phyloP scores from a whole-genome alignment of 1,140 invertebrate species.

The Drosophila mojavensis region DNA sequence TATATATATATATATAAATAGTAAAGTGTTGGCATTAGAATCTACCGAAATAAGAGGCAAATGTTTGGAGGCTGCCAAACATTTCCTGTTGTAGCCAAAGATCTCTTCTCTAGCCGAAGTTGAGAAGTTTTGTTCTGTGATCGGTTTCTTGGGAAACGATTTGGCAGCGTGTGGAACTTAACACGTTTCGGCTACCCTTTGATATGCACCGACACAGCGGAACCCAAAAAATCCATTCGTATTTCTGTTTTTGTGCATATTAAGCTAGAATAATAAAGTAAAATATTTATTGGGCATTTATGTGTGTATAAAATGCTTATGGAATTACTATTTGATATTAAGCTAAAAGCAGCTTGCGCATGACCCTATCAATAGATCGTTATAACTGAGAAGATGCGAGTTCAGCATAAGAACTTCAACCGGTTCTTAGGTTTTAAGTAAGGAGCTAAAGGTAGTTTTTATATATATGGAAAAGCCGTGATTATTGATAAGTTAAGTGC shows the following conservation, averaged over 20 bases:
- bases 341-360: conserved; percentile 44
- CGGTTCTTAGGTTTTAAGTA: conserved; percentile 5
- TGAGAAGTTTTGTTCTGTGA: conserved; percentile 24
- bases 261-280: conserved; percentile 60
- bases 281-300: conserved; percentile 67
- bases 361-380: conserved; percentile 58
- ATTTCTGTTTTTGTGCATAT: conserved; percentile 49
- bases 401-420: conserved; percentile 12
- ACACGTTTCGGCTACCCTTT: conserved; percentile 60
- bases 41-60: conserved; percentile 55
- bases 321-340: conserved; percentile 53
- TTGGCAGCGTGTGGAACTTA: conserved; percentile 56
- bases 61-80: conserved; percentile 57
- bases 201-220: conserved; percentile 48
- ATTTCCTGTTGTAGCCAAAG: conserved; percentile 64
- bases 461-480: not conserved
- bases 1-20: not conserved
- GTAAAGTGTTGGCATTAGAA: conserved; percentile 56
- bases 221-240: conserved; percentile 11
- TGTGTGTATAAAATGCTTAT: conserved; percentile 42
- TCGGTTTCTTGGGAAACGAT: conserved; percentile 72
- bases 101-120: conserved; percentile 12
- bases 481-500: not conserved
- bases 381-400: conserved; percentile 29
- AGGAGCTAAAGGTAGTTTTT: not conserved